Evolutionary conservation across 2,113 vertebrate species (phyloP).

Genomic region (Oxyura jamaicensis): DNA sequence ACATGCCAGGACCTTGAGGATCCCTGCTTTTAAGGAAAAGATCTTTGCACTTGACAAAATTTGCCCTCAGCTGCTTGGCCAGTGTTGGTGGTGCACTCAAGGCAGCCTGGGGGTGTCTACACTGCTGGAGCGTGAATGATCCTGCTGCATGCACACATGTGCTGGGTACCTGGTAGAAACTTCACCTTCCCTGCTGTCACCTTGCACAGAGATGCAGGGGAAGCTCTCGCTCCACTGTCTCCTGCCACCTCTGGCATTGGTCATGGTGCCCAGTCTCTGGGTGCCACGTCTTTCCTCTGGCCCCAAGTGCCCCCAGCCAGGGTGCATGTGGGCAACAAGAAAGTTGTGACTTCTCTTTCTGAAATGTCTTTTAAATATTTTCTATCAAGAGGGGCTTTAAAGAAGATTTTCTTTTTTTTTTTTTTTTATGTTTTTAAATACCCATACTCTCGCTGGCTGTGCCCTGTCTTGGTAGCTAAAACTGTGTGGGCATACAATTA

Average conservation of each 20-base stretch:
- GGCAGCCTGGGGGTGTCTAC: neutral
- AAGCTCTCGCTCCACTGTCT: neutral
- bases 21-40: neutral
- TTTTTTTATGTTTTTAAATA: neutral
- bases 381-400: neutral
- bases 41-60: neutral
- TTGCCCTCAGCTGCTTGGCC: neutral
- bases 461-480: neutral
- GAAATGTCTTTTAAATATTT: neutral
- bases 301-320: neutral
- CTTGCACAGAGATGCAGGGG: neutral
- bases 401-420: neutral
- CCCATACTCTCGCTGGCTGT: fast-evolving
- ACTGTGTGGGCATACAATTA: neutral
- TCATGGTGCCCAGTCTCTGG: neutral
- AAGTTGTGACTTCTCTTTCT: neutral
- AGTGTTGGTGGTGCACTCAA: neutral
- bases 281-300: neutral
- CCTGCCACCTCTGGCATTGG: neutral
- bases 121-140: neutral
- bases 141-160: fast-evolving
- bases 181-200: neutral
- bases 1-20: too few species aligned
- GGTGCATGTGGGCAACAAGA: neutral
- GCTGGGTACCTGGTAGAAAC: neutral